These are phyloP conservation scores for Chaenocephalus aceratus DNA, from an alignment of 2,113 vertebrate genomes.

Conservation along the genomic window DNA sequence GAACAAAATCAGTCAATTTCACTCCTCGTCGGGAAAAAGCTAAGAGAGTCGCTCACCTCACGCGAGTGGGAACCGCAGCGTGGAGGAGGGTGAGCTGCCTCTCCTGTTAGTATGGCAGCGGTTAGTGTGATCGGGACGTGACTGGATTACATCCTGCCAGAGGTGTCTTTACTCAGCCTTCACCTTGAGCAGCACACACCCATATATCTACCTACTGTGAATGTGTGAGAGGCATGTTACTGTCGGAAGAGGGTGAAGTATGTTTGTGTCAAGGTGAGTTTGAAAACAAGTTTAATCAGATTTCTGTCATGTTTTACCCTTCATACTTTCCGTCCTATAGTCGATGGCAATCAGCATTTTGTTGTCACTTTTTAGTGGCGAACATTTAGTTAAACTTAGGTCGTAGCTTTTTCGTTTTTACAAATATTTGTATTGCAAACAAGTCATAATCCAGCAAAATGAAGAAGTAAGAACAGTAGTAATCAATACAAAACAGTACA, in stretches of 20 bases:
- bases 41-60: neutral
- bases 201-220: slow-evolving; percentile 1
- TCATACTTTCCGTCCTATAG: no score
- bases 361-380: no score
- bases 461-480: no score
- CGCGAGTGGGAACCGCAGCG: neutral
- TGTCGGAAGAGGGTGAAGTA: neutral
- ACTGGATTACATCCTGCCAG: slow-evolving; percentile 51
- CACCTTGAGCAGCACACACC: slow-evolving; percentile 52
- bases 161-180: slow-evolving; percentile 48
- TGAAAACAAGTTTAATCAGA: no score
- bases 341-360: no score
- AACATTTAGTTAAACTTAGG: no score
- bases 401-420: no score
- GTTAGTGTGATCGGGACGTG: slow-evolving; percentile 25
- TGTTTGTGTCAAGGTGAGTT: neutral
- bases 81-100: neutral
- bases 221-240: neutral
- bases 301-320: no score
- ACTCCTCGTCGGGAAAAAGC: neutral
- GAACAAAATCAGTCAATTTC: neutral
- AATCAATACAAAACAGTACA: no score
- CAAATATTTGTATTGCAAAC: no score
- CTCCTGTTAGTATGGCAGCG: slow-evolving; percentile 13
- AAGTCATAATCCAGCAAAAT: no score